Percentiles rank a stretch among this genome's conserved stretches.
These are phyloP conservation scores for Erpetoichthys calabaricus DNA, from an alignment of 2,797 vertebrate genomes.

Conservation along the genomic window DNA sequence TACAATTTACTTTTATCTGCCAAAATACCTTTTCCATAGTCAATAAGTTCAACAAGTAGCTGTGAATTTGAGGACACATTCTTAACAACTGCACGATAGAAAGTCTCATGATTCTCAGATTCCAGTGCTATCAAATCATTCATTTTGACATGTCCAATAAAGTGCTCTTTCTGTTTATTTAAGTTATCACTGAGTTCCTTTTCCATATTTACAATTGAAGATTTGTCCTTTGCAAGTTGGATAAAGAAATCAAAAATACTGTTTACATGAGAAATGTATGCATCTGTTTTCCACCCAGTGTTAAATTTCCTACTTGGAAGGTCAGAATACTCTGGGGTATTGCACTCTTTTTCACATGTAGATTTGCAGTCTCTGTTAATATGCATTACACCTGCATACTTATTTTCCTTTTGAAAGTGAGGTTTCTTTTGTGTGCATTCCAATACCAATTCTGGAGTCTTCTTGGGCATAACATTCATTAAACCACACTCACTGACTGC, in stretches of 20 bases:
- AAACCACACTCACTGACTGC: background rate
- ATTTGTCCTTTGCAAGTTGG: conserved; percentile 59
- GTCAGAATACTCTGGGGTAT: conserved; percentile 27
- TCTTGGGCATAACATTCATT: background rate
- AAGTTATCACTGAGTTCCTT: conserved; percentile 43
- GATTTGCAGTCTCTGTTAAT: background rate
- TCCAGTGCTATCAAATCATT: conserved; percentile 53
- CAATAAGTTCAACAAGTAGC: conserved; percentile 65
- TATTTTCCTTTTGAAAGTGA: too few relatives aligned
- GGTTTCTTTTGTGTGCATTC: too few relatives aligned
- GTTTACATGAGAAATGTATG: conserved; percentile 47
- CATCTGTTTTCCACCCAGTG: conserved; percentile 35
- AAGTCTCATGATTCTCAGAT: conserved; percentile 41
- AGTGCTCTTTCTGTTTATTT: conserved; percentile 16
- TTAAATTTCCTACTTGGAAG: conserved; percentile 38
- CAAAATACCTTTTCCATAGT: conserved; percentile 63
- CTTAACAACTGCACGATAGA: conserved; percentile 62
- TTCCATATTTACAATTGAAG: conserved; percentile 45
- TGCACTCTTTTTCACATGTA: conserved; percentile 11
- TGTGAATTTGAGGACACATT: conserved; percentile 18
- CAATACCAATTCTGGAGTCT: too few relatives aligned
- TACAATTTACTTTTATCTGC: conserved; percentile 45
- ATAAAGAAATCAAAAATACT: conserved; percentile 55
- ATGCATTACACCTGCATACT: too few relatives aligned
- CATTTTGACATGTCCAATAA: conserved; percentile 22